Evolutionary conservation across 1,140 invertebrate genomes (phyloP).

Genomic region (Papilio xuthus): DNA sequence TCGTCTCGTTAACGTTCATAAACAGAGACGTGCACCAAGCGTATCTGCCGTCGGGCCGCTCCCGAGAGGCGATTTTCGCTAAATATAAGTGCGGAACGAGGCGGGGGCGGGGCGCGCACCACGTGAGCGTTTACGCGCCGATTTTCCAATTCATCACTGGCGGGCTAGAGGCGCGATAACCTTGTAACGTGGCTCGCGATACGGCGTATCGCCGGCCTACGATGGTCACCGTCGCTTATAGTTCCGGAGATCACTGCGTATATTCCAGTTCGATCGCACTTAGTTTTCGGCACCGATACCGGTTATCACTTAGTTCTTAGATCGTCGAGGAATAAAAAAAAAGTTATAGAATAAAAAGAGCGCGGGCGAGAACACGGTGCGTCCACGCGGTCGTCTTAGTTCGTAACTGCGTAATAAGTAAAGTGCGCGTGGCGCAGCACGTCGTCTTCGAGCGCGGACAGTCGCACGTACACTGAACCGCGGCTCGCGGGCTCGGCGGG

Average conservation of each 20-base stretch:
- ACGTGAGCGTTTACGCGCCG: slow-evolving; percentile 80
- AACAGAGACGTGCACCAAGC: slow-evolving; percentile 71
- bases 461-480: slow-evolving; percentile 78
- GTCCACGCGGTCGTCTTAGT: slow-evolving; percentile 74
- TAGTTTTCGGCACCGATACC: slow-evolving; percentile 74
- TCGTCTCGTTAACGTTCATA: slow-evolving; percentile 76
- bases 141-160: slow-evolving; percentile 81
- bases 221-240: slow-evolving; percentile 53
- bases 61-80: slow-evolving; percentile 80
- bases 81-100: slow-evolving; percentile 77
- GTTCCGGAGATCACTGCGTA: slow-evolving; percentile 56
- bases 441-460: slow-evolving; percentile 68
- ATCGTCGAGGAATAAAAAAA: slow-evolving; percentile 10
- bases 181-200: slow-evolving; percentile 77
- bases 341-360: not conserved
- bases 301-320: slow-evolving; percentile 63
- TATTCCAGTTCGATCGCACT: slow-evolving; percentile 57
- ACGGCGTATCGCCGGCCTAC: slow-evolving; percentile 60
- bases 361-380: slow-evolving; percentile 36
- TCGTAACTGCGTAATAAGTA: slow-evolving; percentile 79
- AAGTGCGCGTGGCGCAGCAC: slow-evolving; percentile 55
- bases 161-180: slow-evolving; percentile 76
- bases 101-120: slow-evolving; percentile 75
- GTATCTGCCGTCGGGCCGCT: slow-evolving; percentile 70
- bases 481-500: slow-evolving; percentile 56